Conservation (phyloP, 2,113 vertebrate genomes). For the Oryctolagus cuniculus region mOryCun1.1 NC_091453.1:11039501-11040000, state of each 20-base stretch:
- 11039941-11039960: neutral
- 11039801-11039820: neutral
- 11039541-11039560: constrained; percentile 24
- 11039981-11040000: constrained; percentile 60
- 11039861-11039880: constrained; percentile 29
- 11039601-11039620: constrained; percentile 44
- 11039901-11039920: constrained; percentile 11
- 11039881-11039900: constrained; percentile 29
- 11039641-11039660: constrained; percentile 25
- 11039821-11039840: constrained; percentile 3
- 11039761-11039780: constrained; percentile 40
- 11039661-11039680: constrained; percentile 40
- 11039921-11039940: neutral
- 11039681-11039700: constrained; percentile 55
- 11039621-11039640: neutral
- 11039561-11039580: neutral
- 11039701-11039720: constrained; percentile 16
- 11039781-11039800: constrained; percentile 8
- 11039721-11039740: constrained; percentile 34
- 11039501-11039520: constrained; percentile 29
- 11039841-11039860: constrained; percentile 16
- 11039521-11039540: neutral
- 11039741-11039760: neutral
- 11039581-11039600: neutral
- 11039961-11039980: constrained; percentile 52